These are phyloP conservation scores for Varroa destructor DNA, from an alignment of 1,140 invertebrate genomes.

Conservation along the genomic window DNA sequence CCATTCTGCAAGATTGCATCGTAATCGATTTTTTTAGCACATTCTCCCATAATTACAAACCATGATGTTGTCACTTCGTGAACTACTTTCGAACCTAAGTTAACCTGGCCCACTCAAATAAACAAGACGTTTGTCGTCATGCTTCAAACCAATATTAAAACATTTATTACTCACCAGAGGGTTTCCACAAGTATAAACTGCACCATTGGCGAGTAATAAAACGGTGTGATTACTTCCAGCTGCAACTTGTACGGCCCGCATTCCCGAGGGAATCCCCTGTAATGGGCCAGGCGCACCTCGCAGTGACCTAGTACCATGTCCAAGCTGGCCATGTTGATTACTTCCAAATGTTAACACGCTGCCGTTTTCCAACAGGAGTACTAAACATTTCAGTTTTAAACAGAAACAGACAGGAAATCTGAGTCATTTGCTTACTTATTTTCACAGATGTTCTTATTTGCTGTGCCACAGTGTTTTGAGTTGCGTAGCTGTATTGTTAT, in stretches of 20 bases:
- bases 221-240: slow-evolving; percentile 91
- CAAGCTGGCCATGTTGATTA: slow-evolving; percentile 85
- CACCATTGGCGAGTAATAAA: slow-evolving; percentile 69
- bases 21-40: background rate
- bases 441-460: too few species aligned
- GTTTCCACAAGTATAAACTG: slow-evolving; percentile 84
- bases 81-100: too few species aligned
- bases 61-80: too few species aligned
- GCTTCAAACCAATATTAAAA: slow-evolving; percentile 28
- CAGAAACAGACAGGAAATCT: background rate
- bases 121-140: too few species aligned
- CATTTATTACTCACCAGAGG: slow-evolving; percentile 53
- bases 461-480: too few species aligned
- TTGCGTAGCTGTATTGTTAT: too few species aligned
- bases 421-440: too few species aligned
- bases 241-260: slow-evolving; percentile 54
- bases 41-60: too few species aligned
- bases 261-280: background rate
- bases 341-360: slow-evolving; percentile 68
- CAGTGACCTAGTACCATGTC: slow-evolving; percentile 51
- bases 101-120: too few species aligned
- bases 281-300: too few species aligned
- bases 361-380: slow-evolving; percentile 52
- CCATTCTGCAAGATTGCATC: slow-evolving; percentile 54
- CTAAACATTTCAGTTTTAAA: slow-evolving; percentile 40